Evolutionary conservation across 35 echinoderm and acorn worm genomes (phyloP), one percentile per base, ranked within the genome.

Genomic region (Diadema setosum): DNA sequence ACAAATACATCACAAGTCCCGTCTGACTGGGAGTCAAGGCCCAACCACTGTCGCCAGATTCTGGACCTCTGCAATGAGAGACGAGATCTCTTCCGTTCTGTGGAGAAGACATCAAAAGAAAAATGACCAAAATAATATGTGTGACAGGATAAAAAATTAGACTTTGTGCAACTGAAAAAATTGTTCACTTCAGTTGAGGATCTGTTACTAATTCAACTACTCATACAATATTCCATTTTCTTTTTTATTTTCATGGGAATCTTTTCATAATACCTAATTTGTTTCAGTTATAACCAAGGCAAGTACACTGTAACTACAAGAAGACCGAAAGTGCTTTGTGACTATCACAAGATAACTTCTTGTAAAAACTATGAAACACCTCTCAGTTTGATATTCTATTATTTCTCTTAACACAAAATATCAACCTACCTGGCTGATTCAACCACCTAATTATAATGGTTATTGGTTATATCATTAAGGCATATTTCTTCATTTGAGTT

Each of bases 21-120:
- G n/a, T n/a, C n/a, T 63, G 31, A n/a, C n/a, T 23, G 15, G 21
- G 31, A 34, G 27, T 78, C 73, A 78, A 6, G 73, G 73, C 25
- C 73, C 73, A 15, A 78, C 73, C 12, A 41, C 73, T 39, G 44
- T 44, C 11, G 73, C 39, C 27, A 78, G 24, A 20, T 78, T 78
- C 73, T 78, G 73, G 25, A 78, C 40, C 20, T 78, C 73, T 25
- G 73, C 29, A 78, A 78, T 78, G 33, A 78, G 73, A n/a, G 73
- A 43, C 20, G 73, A 26, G n/a, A 78, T 78, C 37, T 78, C 73
- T 44, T 39, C 73, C 39, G 73, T 78, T 44, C 73, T 78, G 33
- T 44, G 11, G 44, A 78, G 26, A 52, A 52, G n/a, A 78, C 7
- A 25, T 21, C 39, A 67, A 55, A 29, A 67, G 17, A 65, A 33